A percentile compares a stretch with the other conserved stretches of the same genome.
phyloP scores from a whole-genome alignment of 2,113 vertebrate genomes.

The Lamprotornis superbus region DNA sequence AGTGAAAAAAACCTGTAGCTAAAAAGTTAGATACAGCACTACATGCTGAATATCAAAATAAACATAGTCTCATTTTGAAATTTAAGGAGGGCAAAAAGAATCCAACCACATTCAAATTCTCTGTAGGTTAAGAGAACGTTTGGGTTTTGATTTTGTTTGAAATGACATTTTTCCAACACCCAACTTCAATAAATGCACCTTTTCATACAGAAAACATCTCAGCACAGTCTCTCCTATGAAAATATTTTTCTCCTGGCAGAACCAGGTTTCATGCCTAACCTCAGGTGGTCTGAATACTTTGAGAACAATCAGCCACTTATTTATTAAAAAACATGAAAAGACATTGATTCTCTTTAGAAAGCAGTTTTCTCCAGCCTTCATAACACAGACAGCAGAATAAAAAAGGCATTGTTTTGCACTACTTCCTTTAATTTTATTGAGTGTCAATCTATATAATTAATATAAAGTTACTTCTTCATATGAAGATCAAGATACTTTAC shows the following conservation, averaged over 20 bases:
- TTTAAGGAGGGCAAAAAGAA: neutral
- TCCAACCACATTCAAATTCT: neutral
- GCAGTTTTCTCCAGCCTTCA: neutral
- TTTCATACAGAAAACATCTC: constrained; percentile 38
- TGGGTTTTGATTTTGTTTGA: neutral
- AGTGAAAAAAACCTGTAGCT: neutral
- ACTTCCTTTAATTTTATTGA: constrained; percentile 28
- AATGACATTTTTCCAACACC: neutral
- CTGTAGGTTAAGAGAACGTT: neutral
- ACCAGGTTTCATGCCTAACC: neutral
- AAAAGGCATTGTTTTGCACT: neutral
- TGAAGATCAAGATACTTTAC: neutral
- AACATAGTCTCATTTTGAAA: neutral
- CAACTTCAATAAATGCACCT: constrained; percentile 29
- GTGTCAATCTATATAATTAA: neutral
- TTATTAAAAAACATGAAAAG: neutral
- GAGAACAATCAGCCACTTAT: neutral
- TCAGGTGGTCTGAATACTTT: neutral
- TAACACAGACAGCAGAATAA: neutral
- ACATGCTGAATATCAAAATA: neutral
- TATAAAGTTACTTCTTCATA: neutral
- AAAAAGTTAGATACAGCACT: neutral
- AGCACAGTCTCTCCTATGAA: neutral
- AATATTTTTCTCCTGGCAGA: constrained; percentile 35
- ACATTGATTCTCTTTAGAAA: neutral